phyloP scores from a whole-genome alignment of 2,797 vertebrate genomes.

The Trichosurus vulpecula region DNA sequence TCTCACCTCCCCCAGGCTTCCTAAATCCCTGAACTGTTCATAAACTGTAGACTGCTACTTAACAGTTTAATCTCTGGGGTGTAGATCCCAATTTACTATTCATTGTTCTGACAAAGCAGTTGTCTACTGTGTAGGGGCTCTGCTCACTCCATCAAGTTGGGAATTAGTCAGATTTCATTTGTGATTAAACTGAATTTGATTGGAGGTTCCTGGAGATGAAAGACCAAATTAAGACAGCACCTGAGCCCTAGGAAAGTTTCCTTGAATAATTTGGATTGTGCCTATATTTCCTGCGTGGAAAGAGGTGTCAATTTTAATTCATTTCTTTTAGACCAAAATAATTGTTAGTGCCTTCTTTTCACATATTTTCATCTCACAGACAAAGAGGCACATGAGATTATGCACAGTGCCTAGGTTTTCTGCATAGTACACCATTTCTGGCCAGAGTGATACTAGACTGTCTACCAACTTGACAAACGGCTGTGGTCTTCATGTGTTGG shows the following conservation, averaged over 20 bases:
- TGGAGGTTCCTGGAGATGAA: background rate
- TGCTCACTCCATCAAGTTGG: background rate
- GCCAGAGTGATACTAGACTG: background rate
- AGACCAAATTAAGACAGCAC: background rate
- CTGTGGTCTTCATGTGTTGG: background rate
- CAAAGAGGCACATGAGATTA: background rate
- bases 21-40: background rate
- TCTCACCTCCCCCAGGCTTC: background rate
- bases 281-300: background rate
- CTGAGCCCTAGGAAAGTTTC: background rate
- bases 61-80: background rate
- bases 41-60: background rate
- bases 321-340: background rate
- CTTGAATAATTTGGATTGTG: background rate
- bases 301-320: background rate
- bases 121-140: background rate
- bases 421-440: background rate
- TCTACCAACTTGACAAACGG: background rate
- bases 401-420: background rate
- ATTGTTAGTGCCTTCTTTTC: background rate
- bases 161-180: background rate
- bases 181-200: background rate
- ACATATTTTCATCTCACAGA: background rate
- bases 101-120: background rate
- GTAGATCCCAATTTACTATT: background rate